Evolutionary conservation across 2,113 vertebrate genomes (phyloP), one percentile per base, ranked within the genome.

Genomic region (Polypterus bichir): DNA sequence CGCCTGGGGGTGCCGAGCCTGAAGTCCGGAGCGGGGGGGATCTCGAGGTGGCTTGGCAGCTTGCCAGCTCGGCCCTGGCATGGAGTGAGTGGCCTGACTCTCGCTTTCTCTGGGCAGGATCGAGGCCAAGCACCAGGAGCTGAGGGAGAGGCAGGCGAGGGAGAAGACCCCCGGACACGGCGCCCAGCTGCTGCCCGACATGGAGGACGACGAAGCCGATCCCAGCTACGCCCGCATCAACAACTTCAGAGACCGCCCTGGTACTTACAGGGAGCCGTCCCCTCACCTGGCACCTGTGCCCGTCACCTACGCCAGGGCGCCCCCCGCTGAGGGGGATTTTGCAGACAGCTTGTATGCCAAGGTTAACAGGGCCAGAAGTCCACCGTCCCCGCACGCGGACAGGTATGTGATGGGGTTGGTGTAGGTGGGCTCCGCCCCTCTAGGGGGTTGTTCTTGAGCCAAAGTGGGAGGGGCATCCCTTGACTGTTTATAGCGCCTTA

Each of bases 161-260:
- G 79, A 76, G 5, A 81, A 84, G 51, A 67, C 72, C 4, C 66
- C 86, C 77, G 67, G 67, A 70, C 46, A 0, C 64, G 47, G 66
- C 65, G 57, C 70, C 3, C 44, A 70, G 1, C 71, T 78, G 63
- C 71, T 78, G 63, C 87, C 89, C 5, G 88, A 93, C 48, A 86
- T 95, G 3, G 94, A 97, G 7, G 96, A 98, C 54, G 96, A 98
- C 59, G 93, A 97, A 58, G 64, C 77, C 48, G 96, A 98, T 74
- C 96, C 96, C 46, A 97, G 96, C 81, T 98, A 98, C 1, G 94
- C 96, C 65, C 86, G 88, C 61, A 95, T 98, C 68, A 92, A 93
- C 72, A 79, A 89, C 65, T 98, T 98, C 79, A 82, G 86, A 65
- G 88, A 89, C 44, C 73, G 74, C 0, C 46, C 77, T 6, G 11